These are phyloP conservation scores for Pteropus alecto DNA, from an alignment of 2,113 vertebrate species.

Conservation along the genomic window DNA sequence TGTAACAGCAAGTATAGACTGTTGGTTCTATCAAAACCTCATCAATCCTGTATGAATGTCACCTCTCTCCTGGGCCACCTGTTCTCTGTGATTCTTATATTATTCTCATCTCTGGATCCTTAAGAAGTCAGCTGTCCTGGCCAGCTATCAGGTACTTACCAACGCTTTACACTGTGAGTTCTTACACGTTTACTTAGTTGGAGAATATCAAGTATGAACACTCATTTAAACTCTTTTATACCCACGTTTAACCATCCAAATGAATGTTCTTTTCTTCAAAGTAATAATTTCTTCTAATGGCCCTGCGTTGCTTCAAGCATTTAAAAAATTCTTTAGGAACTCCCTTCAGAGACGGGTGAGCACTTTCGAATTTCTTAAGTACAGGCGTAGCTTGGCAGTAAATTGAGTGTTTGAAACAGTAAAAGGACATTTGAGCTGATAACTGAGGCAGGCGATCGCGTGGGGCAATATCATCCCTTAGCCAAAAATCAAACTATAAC, in stretches of 20 bases:
- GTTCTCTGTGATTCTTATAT: background rate
- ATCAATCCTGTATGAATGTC: background rate
- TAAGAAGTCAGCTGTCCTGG: background rate
- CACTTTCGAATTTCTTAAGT: background rate
- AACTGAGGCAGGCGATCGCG: background rate
- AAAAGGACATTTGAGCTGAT: background rate
- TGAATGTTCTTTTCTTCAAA: constrained; percentile 36
- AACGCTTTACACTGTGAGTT: background rate
- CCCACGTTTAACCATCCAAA: background rate
- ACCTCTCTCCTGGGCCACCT: background rate
- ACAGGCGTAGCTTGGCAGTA: background rate
- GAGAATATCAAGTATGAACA: background rate
- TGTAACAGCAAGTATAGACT: background rate
- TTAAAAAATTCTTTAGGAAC: constrained; percentile 41
- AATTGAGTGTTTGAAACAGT: constrained; percentile 8
- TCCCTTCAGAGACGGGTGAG: background rate
- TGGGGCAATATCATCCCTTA: background rate
- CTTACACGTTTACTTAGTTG: background rate
- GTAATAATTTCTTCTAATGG: constrained; percentile 21
- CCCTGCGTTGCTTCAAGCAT: background rate
- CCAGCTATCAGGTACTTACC: background rate
- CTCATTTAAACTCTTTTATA: background rate
- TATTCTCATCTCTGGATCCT: background rate
- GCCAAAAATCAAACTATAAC: background rate
- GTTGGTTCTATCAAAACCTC: background rate